phyloP scores from a whole-genome alignment of 1,140 invertebrate species.

The Leptopilina boulardi region DNA sequence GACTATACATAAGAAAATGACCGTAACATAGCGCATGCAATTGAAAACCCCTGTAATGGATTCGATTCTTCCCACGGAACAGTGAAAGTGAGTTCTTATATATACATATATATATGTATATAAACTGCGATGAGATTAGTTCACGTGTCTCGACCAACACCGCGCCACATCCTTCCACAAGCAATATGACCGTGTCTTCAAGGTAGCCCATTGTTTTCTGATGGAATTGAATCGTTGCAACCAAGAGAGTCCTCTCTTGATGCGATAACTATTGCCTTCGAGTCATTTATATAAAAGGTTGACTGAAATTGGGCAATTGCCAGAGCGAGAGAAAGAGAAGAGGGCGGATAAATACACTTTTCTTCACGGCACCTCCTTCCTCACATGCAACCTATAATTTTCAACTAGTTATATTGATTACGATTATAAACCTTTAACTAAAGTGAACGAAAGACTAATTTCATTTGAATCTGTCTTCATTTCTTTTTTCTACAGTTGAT shows the following conservation, averaged over 20 bases:
- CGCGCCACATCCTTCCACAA: conserved; percentile 57
- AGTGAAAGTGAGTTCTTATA: conserved; percentile 63
- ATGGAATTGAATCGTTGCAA: conserved; percentile 62
- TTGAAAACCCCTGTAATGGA: conserved; percentile 63
- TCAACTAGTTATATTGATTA: background rate
- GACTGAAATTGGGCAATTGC: conserved; percentile 60
- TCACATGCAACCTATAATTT: conserved; percentile 20
- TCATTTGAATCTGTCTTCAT: background rate
- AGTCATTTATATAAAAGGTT: conserved; percentile 63
- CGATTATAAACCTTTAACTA: background rate
- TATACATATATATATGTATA: too few species aligned
- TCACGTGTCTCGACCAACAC: conserved; percentile 65
- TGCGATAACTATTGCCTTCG: conserved; percentile 54
- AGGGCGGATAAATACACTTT: conserved; percentile 31
- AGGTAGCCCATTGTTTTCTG: conserved; percentile 66
- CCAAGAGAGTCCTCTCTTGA: conserved; percentile 17
- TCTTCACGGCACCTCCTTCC: conserved; percentile 24
- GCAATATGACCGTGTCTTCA: conserved; percentile 54
- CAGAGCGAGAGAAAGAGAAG: too few species aligned
- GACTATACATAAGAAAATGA: conserved; percentile 13
- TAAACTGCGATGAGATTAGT: conserved; percentile 62
- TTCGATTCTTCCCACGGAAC: conserved; percentile 67
- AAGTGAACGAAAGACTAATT: background rate
- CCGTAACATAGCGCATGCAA: conserved; percentile 42
- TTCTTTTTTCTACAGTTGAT: background rate